Conservation (phyloP, 2,888 invertebrate genomes). For the Apamea epomidion region DNA sequence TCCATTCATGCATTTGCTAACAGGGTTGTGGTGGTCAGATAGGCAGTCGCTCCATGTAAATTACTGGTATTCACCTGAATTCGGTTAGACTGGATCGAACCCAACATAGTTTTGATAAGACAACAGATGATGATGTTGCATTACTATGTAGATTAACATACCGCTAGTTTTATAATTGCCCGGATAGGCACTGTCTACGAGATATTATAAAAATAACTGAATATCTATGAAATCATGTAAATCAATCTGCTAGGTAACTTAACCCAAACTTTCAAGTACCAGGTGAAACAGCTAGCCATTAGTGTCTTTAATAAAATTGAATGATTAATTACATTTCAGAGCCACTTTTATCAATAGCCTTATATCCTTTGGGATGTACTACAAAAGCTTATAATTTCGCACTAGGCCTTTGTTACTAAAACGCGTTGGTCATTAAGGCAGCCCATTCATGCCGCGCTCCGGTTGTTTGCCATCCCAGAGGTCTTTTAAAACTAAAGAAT, state of each 20-base stretch:
- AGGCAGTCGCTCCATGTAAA: background rate
- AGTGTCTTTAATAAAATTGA: background rate
- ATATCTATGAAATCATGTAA: background rate
- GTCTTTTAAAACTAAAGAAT: conserved; percentile 45
- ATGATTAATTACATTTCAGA: conserved; percentile 8
- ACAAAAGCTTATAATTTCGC: conserved; percentile 13
- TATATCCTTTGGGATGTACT: background rate
- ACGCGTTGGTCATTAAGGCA: conserved; percentile 48
- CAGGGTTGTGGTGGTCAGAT: background rate
- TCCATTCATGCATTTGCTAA: background rate
- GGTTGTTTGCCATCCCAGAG: conserved; percentile 42
- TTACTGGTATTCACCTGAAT: background rate
- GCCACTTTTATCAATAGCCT: background rate
- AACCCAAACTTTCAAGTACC: background rate
- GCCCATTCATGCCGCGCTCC: conserved; percentile 37
- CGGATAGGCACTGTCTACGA: background rate
- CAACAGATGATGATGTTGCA: background rate
- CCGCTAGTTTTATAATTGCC: background rate
- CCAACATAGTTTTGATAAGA: background rate
- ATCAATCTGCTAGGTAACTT: background rate
- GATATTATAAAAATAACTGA: background rate
- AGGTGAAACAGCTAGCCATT: background rate
- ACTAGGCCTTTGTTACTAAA: conserved; percentile 34
- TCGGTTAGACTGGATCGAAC: background rate
- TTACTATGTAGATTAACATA: background rate